A percentile compares a stretch with the other conserved stretches of the same genome.
Conservation (phyloP, 2,113 vertebrate genomes). For the Oryzias celebensis region DNA sequence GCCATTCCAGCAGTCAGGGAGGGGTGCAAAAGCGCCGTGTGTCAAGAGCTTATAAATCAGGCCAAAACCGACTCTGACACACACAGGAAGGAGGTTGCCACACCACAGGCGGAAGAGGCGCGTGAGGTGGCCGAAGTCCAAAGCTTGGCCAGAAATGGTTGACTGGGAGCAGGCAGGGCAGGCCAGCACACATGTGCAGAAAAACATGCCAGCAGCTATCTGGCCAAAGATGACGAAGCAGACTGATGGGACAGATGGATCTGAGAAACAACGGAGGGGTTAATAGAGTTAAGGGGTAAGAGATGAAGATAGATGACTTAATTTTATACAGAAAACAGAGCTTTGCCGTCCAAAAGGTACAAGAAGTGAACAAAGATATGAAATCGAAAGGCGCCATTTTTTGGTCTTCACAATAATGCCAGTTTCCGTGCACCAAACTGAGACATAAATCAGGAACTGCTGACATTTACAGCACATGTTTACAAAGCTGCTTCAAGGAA, state of each 20-base stretch:
- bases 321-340: slow-evolving; percentile 19
- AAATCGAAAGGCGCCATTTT: slow-evolving; percentile 25
- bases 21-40: slow-evolving; percentile 63
- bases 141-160: slow-evolving; percentile 52
- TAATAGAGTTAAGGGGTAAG: slow-evolving; percentile 30
- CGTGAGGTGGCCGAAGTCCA: slow-evolving; percentile 58
- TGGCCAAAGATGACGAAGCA: slow-evolving; percentile 20
- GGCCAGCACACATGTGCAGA: slow-evolving; percentile 49
- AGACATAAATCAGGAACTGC: slow-evolving; percentile 48
- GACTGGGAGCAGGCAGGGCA: slow-evolving; percentile 36
- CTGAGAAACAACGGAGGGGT: slow-evolving; percentile 17
- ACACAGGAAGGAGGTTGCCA: slow-evolving; percentile 75
- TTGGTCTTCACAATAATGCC: slow-evolving; percentile 29
- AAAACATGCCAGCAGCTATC: slow-evolving; percentile 37
- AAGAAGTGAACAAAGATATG: slow-evolving; percentile 2
- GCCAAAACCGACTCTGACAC: slow-evolving; percentile 65
- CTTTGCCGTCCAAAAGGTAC: not conserved
- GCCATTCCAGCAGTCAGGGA: slow-evolving; percentile 67
- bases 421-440: slow-evolving; percentile 26
- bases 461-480: slow-evolving; percentile 64
- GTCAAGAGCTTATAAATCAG: slow-evolving; percentile 75
- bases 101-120: slow-evolving; percentile 62
- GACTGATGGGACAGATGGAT: slow-evolving; percentile 31
- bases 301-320: slow-evolving; percentile 20
- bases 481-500: slow-evolving; percentile 60